A percentile compares a stretch with the other conserved stretches of the same genome.
These are phyloP conservation scores for Nomada fabriciana DNA, from an alignment of 2,888 invertebrate genomes.

Conservation along the genomic window DNA sequence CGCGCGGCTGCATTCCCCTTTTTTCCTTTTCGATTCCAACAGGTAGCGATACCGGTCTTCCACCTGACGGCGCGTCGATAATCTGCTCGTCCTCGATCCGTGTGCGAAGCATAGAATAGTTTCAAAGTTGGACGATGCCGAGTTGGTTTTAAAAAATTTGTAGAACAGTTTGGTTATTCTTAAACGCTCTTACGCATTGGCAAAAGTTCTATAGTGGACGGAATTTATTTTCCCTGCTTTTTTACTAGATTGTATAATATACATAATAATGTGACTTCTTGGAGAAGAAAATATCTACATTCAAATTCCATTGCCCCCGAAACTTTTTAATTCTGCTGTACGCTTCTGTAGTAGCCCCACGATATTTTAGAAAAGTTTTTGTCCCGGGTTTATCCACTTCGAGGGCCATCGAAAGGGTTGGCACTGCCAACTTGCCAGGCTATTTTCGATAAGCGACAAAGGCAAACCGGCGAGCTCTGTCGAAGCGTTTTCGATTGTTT, in stretches of 20 bases:
- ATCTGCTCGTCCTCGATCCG: slow-evolving; percentile 37
- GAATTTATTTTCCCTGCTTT: slow-evolving; percentile 37
- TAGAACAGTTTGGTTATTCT: background rate
- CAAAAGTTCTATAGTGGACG: background rate
- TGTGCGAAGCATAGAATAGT: too few species aligned
- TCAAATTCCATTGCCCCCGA: too few species aligned
- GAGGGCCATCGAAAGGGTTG: too few species aligned
- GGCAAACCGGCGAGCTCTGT: background rate
- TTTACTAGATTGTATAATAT: too few species aligned
- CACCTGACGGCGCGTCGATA: slow-evolving; percentile 47
- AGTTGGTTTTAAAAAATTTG: background rate
- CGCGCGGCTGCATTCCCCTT: slow-evolving; percentile 13
- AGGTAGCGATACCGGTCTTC: slow-evolving; percentile 46
- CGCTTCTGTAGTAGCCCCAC: too few species aligned
- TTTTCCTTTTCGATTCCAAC: slow-evolving; percentile 15
- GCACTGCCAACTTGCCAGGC: too few species aligned
- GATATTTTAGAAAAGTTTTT: too few species aligned
- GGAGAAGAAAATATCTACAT: too few species aligned
- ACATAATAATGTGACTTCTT: background rate
- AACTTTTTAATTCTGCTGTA: too few species aligned
- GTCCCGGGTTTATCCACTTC: too few species aligned
- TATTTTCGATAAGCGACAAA: background rate
- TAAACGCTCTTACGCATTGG: slow-evolving; percentile 26
- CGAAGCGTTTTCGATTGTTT: slow-evolving; percentile 48
- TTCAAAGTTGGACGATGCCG: background rate